Base-by-base conservation (phyloP, 2,888 invertebrate genomes). In the Altica lythri region DNA sequence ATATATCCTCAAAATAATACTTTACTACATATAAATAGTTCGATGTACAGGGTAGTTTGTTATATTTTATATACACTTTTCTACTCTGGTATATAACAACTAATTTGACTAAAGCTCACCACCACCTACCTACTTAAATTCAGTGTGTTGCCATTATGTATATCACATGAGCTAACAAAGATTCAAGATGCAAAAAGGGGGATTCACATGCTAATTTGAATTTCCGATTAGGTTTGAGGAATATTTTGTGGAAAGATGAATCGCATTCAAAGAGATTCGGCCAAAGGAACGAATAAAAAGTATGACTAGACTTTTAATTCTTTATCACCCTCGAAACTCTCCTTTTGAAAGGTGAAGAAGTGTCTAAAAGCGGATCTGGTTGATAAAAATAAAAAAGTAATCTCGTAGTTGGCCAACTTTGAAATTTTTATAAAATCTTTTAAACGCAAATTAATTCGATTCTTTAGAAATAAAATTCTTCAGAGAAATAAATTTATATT, bases 191-290 rank as follows among this genome's bases (percentile, higher is more conserved):
- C 4, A 4, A 14, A 14, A 27, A 48, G 17, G 38, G 48, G 38
- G 46, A 46, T 30, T 51, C 42, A 44, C 52, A 38, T 34, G 13
- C 47, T 55, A 56, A 56, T 56, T 48, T 56, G 52, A 56, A 56
- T 48, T 56, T 56, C 45, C 51, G 48, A 52, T 56, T 50, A 56
- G 40, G 18, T 29, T 50, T 34, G 30, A 19, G 45, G 43, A 48
- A 49, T 42, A 48, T 45, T 38, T 44, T 18, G 12, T 25, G 16
- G 22, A 18, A 43, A 51, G 30, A 52, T 30, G 16, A 30, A 45
- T 32, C 40, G 32, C 17, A 45, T 45, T 52, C 52, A 52, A 52
- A 45, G 30, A 25, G 46, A 52, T 30, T 46, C 37, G 19, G 25
- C 38, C 32, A 30, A 40, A 32, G 25, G 37, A 52, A 38, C 46